phyloP scores from a whole-genome alignment of 2,888 invertebrate genomes.

The Ectemnius lituratus region DNA sequence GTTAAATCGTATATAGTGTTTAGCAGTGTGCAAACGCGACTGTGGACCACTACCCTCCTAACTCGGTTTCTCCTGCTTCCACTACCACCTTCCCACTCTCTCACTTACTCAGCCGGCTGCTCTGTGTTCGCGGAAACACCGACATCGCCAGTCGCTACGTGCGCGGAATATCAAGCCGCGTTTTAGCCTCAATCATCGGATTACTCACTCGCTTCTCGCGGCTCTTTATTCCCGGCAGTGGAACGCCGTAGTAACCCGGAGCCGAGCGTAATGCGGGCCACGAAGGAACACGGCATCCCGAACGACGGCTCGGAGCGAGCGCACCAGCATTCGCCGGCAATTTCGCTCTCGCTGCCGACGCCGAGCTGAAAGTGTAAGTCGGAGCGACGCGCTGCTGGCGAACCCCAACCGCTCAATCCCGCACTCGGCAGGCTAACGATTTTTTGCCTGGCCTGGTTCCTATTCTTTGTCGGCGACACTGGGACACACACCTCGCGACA shows the following conservation, averaged over 20 bases:
- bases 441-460: conserved; percentile 53
- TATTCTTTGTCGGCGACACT: conserved; percentile 12
- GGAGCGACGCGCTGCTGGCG: conserved; percentile 6
- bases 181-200: conserved; percentile 10
- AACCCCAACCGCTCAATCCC: conserved; percentile 9
- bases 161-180: conserved; percentile 7
- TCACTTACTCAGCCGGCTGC: not conserved
- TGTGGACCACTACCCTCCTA: conserved; percentile 2
- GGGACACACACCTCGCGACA: not conserved
- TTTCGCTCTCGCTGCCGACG: too few species aligned
- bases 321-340: too few species aligned
- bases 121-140: not conserved
- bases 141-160: conserved; percentile 1
- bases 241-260: not conserved
- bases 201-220: not conserved
- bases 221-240: conserved; percentile 5
- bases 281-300: not conserved
- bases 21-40: not conserved
- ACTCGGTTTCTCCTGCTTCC: not conserved
- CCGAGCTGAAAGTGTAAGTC: conserved; percentile 10
- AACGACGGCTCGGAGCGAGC: not conserved
- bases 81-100: not conserved
- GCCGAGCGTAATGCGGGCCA: too few species aligned
- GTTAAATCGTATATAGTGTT: too few species aligned
- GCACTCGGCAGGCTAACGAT: conserved; percentile 50